A percentile compares a stretch with the other conserved stretches of the same genome.
phyloP scores from a whole-genome alignment of 2,797 vertebrate genomes.

The Nyctalus aviator region DNA sequence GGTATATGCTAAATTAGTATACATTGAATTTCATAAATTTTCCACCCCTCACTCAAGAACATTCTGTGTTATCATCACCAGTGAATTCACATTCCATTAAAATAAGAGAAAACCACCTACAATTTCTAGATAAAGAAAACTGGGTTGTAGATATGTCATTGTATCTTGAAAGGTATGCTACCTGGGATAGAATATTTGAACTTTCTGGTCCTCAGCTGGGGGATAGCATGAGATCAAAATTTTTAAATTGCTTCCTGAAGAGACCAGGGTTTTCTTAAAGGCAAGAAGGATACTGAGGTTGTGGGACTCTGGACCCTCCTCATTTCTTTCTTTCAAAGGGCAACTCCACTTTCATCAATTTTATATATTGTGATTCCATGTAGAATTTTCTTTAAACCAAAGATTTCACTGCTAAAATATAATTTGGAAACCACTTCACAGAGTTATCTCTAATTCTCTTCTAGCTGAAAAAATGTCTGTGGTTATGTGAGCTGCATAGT shows the following conservation, averaged over 20 bases:
- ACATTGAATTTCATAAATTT: slow-evolving; percentile 21
- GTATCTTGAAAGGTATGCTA: slow-evolving; percentile 49
- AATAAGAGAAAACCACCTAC: neutral
- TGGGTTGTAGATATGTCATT: slow-evolving; percentile 21
- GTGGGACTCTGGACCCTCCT: neutral
- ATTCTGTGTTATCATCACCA: slow-evolving; percentile 54
- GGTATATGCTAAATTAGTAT: slow-evolving; percentile 31
- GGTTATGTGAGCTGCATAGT: slow-evolving; percentile 77
- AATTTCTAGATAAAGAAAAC: slow-evolving; percentile 31
- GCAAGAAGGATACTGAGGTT: neutral
- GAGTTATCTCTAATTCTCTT: slow-evolving; percentile 76
- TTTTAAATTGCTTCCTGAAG: slow-evolving; percentile 46
- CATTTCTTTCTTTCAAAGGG: slow-evolving; percentile 67
- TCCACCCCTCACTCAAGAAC: neutral
- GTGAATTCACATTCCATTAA: slow-evolving; percentile 51
- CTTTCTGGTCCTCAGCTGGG: slow-evolving; percentile 33
- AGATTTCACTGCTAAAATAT: slow-evolving; percentile 68
- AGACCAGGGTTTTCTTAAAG: slow-evolving; percentile 50
- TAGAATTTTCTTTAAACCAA: slow-evolving; percentile 72
- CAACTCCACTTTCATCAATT: slow-evolving; percentile 60
- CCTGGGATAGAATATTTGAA: slow-evolving; percentile 57
- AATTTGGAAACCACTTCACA: slow-evolving; percentile 77
- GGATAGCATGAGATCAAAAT: slow-evolving; percentile 2
- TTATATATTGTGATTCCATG: slow-evolving; percentile 54
- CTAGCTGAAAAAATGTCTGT: slow-evolving; percentile 61